These are phyloP conservation scores for Cyaniris semiargus DNA, from an alignment of 2,888 invertebrate species.

Conservation along the genomic window DNA sequence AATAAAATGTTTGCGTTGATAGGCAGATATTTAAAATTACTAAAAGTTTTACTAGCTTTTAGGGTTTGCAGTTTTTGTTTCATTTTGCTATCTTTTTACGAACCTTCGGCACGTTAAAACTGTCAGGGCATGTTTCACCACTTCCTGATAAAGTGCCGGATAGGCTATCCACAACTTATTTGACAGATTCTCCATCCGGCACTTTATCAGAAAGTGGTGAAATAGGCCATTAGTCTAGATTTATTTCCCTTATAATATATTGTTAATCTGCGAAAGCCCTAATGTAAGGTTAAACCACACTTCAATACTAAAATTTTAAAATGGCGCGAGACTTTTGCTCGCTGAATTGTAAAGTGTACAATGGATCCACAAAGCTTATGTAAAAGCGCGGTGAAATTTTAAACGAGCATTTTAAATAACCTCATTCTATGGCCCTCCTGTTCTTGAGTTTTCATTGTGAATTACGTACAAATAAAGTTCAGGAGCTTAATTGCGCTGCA, in stretches of 20 bases:
- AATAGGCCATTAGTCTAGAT: too few species aligned
- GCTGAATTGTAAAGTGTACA: constrained; percentile 23
- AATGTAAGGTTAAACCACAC: background rate
- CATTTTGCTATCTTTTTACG: too few species aligned
- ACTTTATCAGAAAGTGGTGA: too few species aligned
- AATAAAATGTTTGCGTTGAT: too few species aligned
- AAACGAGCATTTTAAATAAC: constrained; percentile 29
- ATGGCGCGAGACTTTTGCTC: constrained; percentile 3
- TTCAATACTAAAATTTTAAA: constrained; percentile 4
- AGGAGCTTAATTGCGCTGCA: constrained; percentile 10
- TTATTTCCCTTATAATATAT: background rate
- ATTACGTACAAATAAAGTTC: constrained; percentile 13
- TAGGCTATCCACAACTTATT: too few species aligned
- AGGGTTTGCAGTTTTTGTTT: too few species aligned
- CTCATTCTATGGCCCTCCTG: constrained; percentile 18
- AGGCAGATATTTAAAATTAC: too few species aligned
- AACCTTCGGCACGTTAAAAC: too few species aligned
- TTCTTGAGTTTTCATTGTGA: constrained; percentile 22
- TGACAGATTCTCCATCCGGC: too few species aligned
- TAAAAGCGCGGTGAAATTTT: constrained; percentile 21
- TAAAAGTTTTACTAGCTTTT: too few species aligned
- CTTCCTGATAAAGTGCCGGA: too few species aligned
- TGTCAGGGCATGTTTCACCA: too few species aligned
- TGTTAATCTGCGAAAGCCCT: background rate
- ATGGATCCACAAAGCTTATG: constrained; percentile 10